Conservation (phyloP, 2,113 vertebrate species). For the Chrysemys picta region DNA sequence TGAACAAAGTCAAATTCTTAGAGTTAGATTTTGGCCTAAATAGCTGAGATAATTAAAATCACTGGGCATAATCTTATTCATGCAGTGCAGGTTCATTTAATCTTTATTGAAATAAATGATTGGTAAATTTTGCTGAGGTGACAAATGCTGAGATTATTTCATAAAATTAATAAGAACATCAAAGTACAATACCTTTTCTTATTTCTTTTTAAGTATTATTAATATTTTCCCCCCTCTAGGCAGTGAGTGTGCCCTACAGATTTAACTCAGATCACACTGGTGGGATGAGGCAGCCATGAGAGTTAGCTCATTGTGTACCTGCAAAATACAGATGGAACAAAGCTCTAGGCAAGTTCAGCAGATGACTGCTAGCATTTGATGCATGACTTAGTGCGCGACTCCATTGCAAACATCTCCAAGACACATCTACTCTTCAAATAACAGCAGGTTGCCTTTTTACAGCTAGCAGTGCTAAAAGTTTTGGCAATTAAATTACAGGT, state of each 20-base stretch:
- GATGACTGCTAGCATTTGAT: neutral
- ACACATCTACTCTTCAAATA: neutral
- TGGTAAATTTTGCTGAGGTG: neutral
- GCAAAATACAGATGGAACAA: neutral
- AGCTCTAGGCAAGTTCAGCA: neutral
- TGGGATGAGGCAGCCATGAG: neutral
- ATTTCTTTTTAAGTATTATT: neutral
- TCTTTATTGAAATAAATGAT: conserved; percentile 14
- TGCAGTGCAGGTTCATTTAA: neutral
- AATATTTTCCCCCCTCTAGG: neutral
- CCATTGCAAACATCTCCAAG: neutral
- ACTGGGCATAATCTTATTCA: conserved; percentile 16
- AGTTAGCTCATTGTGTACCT: neutral
- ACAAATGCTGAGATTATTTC: neutral
- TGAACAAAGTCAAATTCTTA: conserved; percentile 8
- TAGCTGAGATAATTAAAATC: conserved; percentile 8
- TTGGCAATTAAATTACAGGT: neutral
- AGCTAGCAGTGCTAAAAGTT: neutral
- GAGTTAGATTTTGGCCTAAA: neutral
- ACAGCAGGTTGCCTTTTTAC: neutral
- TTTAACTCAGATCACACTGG: fast-evolving
- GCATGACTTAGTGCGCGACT: neutral
- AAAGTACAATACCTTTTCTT: neutral
- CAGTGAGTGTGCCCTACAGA: neutral
- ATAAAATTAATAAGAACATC: neutral